Conservation (phyloP, 2,113 vertebrate species). For the Chlorodrepanis virens region DNA sequence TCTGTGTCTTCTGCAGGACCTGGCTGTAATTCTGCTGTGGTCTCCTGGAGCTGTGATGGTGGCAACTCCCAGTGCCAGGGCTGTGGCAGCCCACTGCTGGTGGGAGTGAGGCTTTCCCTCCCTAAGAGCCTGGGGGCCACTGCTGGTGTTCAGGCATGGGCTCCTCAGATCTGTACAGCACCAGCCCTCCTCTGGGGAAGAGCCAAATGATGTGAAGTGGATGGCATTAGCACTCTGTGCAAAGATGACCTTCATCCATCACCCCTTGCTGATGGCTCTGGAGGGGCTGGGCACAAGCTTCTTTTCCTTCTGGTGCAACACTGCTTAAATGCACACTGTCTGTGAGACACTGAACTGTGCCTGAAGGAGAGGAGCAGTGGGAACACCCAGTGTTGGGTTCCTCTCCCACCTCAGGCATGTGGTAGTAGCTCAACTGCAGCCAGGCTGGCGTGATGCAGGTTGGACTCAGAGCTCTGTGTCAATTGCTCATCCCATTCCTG, state of each 20-base stretch:
- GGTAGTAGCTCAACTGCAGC: not conserved
- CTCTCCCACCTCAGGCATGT: not conserved
- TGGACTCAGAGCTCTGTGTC: not conserved
- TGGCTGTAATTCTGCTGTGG: not conserved
- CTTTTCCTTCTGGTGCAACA: not conserved
- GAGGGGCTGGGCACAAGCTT: not conserved
- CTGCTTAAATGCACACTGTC: not conserved
- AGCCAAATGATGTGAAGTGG: slow-evolving; percentile 62
- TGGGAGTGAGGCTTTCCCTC: not conserved
- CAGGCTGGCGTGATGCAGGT: not conserved
- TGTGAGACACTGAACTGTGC: not conserved
- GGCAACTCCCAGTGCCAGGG: rapidly evolving
- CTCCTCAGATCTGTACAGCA: not conserved
- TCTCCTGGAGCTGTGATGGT: rapidly evolving
- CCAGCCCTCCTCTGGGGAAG: not conserved
- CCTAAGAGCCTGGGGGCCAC: not conserved
- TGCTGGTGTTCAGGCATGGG: not conserved
- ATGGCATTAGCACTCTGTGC: slow-evolving; percentile 5
- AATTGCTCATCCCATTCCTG: not conserved
- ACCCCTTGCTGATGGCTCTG: slow-evolving; percentile 57
- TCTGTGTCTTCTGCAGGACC: not conserved
- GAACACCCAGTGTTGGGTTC: rapidly evolving
- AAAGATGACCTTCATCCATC: slow-evolving; percentile 47
- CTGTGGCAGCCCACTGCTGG: not conserved
- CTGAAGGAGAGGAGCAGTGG: not conserved